A percentile compares a stretch with the other conserved stretches of the same genome.
phyloP scores from a whole-genome alignment of 2,113 vertebrate species.

The Gyps fulvus region DNA sequence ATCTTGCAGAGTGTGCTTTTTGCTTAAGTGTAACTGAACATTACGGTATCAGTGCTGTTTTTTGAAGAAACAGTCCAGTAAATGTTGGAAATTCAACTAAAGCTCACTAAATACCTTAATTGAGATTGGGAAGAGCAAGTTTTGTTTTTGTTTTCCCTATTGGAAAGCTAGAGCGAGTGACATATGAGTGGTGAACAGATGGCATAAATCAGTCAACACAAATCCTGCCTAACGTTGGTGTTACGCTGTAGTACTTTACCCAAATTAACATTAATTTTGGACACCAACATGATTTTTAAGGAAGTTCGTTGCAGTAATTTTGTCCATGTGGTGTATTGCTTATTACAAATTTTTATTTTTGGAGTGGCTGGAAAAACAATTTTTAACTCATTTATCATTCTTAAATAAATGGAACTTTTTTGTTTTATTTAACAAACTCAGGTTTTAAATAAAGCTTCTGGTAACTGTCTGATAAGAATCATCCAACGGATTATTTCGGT shows the following conservation, averaged over 20 bases:
- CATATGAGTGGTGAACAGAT: conserved; percentile 15
- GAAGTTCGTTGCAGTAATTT: not conserved
- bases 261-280: not conserved
- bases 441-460: not conserved
- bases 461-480: not conserved
- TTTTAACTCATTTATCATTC: not conserved
- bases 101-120: not conserved
- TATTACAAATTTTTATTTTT: not conserved
- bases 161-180: conserved; percentile 16
- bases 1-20: not conserved
- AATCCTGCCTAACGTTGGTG: not conserved
- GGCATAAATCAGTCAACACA: conserved; percentile 35
- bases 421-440: not conserved
- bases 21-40: not conserved
- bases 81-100: not conserved
- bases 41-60: not conserved
- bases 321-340: not conserved
- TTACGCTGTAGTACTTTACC: not conserved
- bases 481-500: not conserved
- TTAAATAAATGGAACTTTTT: not conserved
- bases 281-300: not conserved
- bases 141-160: not conserved
- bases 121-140: not conserved
- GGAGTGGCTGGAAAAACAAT: not conserved
- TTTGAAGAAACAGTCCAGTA: not conserved